Base-by-base conservation (phyloP, 2,888 invertebrate species). In the Hecatera dysodea region DNA sequence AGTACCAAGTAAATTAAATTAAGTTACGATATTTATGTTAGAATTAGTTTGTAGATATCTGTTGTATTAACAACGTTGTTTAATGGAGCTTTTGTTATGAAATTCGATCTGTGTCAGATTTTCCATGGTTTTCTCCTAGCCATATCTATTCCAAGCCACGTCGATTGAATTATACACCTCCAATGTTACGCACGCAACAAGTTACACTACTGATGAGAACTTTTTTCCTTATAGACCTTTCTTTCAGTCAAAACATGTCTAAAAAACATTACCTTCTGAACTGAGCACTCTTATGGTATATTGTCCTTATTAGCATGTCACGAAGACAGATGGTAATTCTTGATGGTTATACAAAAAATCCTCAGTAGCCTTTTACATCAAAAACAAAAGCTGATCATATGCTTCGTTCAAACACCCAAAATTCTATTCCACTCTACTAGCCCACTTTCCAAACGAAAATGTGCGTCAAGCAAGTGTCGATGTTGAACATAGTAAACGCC, bases 401-500 rank as follows among this genome's bases (percentile, higher is more conserved):
- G 39, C 48, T 57, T 8, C 33, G 15, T 79, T 79, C 1, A 0
- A 22, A 48, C 17, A 36, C 42, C n/a, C 17, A 27, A 79, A 48
- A 50, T 69, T 29, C 39, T n/a, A 55, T 19, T 29, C 46, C 27
- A 76, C 61, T 75, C 60, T 56, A 36, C 50, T 81, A n/a, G 36
- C 44, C 44, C 44, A 60, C 78, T 69, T 27, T 50, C 29, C 53
- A 75, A 85, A 69, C 75, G 81, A 75, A 83, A 77, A 83, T 64
- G 62, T 78, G 73, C 83, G 86, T 80, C 44, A 85, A 72, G 65
- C 55, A 48, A 79, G 80, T 75, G 81, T 76, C 72, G 59, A 69
- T 75, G 71, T 75, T 61, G 73, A 83, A 77, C 78, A 81, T 52
- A 70, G 70, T 61, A 62, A 72, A 67, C 68, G 48, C 79, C 72